Conservation (phyloP, 2,888 invertebrate species). For the Tyria jacobaeae region DNA sequence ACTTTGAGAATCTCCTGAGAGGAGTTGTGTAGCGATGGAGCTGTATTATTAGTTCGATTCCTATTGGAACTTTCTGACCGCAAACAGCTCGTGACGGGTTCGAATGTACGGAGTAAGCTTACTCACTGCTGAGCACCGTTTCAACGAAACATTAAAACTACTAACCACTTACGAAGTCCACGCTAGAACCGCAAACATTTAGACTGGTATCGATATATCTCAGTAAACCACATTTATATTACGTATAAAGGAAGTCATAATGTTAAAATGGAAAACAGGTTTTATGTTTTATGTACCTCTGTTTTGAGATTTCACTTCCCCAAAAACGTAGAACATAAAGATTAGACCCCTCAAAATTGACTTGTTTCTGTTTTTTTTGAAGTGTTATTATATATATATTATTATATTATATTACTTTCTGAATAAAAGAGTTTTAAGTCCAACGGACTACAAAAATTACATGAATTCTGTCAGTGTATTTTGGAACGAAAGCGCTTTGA, state of each 20-base stretch:
- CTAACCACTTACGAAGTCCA: constrained; percentile 25
- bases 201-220: constrained; percentile 34
- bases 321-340: constrained; percentile 24
- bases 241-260: constrained; percentile 18
- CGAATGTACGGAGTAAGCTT: constrained; percentile 27
- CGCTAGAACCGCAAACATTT: constrained; percentile 19
- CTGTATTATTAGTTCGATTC: constrained; percentile 70
- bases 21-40: constrained; percentile 54
- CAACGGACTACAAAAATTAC: constrained; percentile 19
- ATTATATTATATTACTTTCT: neutral
- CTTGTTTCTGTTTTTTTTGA: too few relatives aligned
- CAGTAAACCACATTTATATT: constrained; percentile 31
- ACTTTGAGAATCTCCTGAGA: constrained; percentile 66
- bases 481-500: constrained; percentile 74
- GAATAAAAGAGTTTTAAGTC: neutral
- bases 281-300: constrained; percentile 29
- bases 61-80: constrained; percentile 72
- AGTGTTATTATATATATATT: too few relatives aligned
- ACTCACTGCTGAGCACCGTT: constrained; percentile 19
- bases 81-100: constrained; percentile 67
- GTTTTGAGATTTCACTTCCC: constrained; percentile 20
- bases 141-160: constrained; percentile 27
- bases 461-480: constrained; percentile 56
- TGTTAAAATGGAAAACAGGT: neutral
- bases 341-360: too few relatives aligned